Evolutionary conservation across 2,888 invertebrate species (phyloP), one percentile per base, ranked within the genome.

Genomic region (Pteria penguin): DNA sequence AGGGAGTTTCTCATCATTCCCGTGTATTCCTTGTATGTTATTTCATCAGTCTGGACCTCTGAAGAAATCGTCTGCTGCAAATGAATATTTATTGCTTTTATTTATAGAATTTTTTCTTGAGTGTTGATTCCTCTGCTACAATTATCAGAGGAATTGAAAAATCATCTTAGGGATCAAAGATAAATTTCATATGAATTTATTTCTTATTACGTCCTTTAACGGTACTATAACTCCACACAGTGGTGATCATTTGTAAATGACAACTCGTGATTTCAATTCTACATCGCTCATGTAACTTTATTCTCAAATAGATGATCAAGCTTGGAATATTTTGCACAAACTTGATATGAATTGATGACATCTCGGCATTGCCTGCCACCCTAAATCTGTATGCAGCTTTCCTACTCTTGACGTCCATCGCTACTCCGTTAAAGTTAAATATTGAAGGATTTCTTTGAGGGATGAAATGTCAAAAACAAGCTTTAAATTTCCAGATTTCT

Each of bases 381-480:
- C 27, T 60, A 60, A 60, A 60, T 60, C 60, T 60, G 14, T 27
- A 60, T 60, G 60, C 27, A 26, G 22, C 60, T 60, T 60, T 60
- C 24, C 22, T 26, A 26, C 27, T 60, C 27, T 60, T 60, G 27
- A 60, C 60, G 27, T 27, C 27, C 26, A 18, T 60, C 60, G 11
- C 5, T 22, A 18, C 27, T 60, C 60, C 27, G 60, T 60, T 60
- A 26, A 60, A 60, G 60, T 60, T 60, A 26, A 60, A 60, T 60
- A 60, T 60, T 60, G 60, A 60, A 60, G 60, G 60, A 60, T 60
- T 60, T 60, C 60, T 60, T 18, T 27, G 27, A 60, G 60, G 27
- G 60, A 60, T 60, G 60, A 68, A 68, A 32, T 68, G 68, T 55
- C 68, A 68, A 68, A 68, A 45, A 68, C 52, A 52, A 57, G 68